A percentile compares a stretch with the other conserved stretches of the same genome.
These are phyloP conservation scores for Amphipoea lucens DNA, from an alignment of 2,888 invertebrate genomes.

Conservation along the genomic window DNA sequence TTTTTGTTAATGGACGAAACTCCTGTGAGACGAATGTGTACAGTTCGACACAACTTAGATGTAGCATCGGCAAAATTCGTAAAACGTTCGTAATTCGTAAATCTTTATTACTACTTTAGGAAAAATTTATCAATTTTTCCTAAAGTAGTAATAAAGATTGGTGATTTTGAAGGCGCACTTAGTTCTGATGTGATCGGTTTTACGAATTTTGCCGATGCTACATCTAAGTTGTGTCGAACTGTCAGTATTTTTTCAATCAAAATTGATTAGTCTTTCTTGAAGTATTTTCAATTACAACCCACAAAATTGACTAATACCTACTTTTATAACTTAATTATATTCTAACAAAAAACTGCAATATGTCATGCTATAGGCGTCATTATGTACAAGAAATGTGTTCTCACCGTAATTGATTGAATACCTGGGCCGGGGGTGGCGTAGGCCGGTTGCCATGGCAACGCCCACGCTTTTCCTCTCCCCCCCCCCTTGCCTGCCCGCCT, in stretches of 20 bases:
- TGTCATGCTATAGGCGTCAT: conserved; percentile 46
- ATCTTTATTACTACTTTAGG: too few species aligned
- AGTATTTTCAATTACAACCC: neutral
- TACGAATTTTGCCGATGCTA: too few species aligned
- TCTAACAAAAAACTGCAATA: conserved; percentile 41
- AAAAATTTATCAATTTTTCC: too few species aligned
- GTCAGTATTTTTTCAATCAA: neutral
- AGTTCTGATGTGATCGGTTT: too few species aligned
- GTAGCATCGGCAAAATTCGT: too few species aligned
- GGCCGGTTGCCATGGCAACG: conserved; percentile 86
- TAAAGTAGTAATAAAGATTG: too few species aligned
- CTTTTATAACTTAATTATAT: neutral
- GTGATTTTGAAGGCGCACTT: too few species aligned
- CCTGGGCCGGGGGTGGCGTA: conserved; percentile 85
- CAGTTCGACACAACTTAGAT: too few species aligned
- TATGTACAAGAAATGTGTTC: conserved; percentile 73
- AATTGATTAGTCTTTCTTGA: neutral
- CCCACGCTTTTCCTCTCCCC: conserved; percentile 77
- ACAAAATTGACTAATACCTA: neutral
- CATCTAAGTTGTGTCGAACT: too few species aligned
- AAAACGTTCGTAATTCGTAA: too few species aligned
- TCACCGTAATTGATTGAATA: conserved; percentile 87
- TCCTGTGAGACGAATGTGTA: neutral
- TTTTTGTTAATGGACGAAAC: neutral
- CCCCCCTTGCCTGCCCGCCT: conserved; percentile 41